Evolutionary conservation across 2,888 invertebrate genomes (phyloP), one percentile per base, ranked within the genome.

Genomic region (Megalurothrips usitatus): DNA sequence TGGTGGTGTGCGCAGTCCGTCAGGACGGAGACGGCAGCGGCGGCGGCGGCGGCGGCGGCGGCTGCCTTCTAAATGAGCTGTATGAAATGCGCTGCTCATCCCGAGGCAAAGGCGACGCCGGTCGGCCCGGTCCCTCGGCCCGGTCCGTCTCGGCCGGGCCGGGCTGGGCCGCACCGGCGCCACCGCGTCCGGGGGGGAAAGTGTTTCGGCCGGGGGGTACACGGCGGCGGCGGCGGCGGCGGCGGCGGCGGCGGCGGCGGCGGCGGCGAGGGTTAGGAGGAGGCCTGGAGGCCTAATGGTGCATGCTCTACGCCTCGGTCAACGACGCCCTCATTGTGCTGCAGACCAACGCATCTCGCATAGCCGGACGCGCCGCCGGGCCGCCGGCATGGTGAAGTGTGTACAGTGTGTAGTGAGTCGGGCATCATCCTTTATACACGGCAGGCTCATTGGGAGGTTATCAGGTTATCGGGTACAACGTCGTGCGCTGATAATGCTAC

Each of bases 41-140:
- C 17, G 19, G 52, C 52, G 14, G n/a, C 14, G 58, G 58, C 17
- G 19, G 12, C 19, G 0, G 12, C 58, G 6, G 58, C 19, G 6
- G 11, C 58, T 58, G 68, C 68, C 11, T 68, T 26, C 68, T 26
- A 75, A 75, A 75, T 75, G 68, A 75, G 68, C 68, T 75, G 68
- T 75, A 75, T 75, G 68, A 68, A 68, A 68, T 68, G 23, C 23
- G 8, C 68, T 68, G 23, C 19, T 23, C 68, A 23, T 23, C n/a
- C n/a, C 9, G 68, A 43, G 34, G 3, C 34, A 43, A 43, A 43
- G 34, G 34, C 34, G 34, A 43, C 34, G 34, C 34, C 34, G 34
- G 34, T 6, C 34, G 34, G 34, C 52, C 19, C 52, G 14, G 12
- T 19, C 12, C 49, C 49, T 49, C 10, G 52, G 19, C 52, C 52